Percentiles rank a stretch among this genome's conserved stretches.
Conservation (phyloP, 2,113 vertebrate genomes). For the Furnarius figulus region DNA sequence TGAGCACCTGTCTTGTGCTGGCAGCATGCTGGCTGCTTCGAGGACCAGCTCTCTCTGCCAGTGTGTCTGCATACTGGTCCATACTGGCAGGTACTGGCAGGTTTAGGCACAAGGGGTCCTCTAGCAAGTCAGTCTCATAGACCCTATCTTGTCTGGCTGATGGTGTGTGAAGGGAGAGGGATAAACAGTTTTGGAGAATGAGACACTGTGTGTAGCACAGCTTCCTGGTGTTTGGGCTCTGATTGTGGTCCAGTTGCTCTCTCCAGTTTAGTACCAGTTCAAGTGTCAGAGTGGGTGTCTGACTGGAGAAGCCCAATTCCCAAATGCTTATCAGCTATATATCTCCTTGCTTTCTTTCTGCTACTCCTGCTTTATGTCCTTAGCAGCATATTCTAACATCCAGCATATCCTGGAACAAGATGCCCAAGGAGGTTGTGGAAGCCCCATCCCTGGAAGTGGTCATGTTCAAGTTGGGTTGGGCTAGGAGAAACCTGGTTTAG, state of each 20-base stretch:
- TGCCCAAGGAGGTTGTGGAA: neutral
- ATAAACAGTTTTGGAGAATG: neutral
- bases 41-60: neutral
- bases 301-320: accelerated
- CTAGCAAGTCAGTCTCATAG: neutral
- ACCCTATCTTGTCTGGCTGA: neutral
- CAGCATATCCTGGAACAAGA: neutral
- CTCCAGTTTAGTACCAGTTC: neutral
- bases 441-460: neutral
- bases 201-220: accelerated
- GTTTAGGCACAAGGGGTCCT: neutral
- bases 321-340: accelerated
- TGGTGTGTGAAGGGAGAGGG: neutral
- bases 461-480: too few species aligned
- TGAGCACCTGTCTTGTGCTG: neutral
- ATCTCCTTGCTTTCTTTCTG: neutral
- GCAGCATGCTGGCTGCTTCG: neutral
- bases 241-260: accelerated
- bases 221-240: neutral
- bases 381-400: neutral
- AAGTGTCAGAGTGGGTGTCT: accelerated
- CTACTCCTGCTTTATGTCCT: neutral
- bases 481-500: neutral
- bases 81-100: accelerated
- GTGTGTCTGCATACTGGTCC: neutral